A percentile compares a stretch with the other conserved stretches of the same genome.
Evolutionary conservation across 2,113 vertebrate species (phyloP).

Genomic region (Caretta caretta): DNA sequence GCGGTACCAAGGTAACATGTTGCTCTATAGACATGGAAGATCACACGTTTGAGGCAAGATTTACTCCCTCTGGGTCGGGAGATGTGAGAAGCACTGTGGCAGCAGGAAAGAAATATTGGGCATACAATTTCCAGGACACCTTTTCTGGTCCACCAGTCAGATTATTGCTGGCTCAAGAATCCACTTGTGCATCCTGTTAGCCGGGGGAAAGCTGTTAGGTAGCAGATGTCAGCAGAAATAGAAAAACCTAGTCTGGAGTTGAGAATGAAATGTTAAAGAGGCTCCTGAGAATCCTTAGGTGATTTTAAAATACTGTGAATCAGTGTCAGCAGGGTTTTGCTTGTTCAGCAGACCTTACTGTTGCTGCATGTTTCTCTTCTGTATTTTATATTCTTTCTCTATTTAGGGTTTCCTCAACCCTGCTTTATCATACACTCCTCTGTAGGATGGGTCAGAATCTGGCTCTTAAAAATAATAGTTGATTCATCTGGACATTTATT

Average conservation of each 20-base stretch:
- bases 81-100: neutral
- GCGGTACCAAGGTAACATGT: neutral
- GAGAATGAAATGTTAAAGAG: neutral
- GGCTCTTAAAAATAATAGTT: neutral
- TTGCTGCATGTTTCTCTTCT: neutral
- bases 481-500: neutral
- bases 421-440: neutral
- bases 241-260: neutral
- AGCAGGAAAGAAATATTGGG: neutral
- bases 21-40: neutral
- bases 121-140: neutral
- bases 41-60: neutral
- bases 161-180: neutral
- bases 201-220: neutral
- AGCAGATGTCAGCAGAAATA: neutral
- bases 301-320: neutral
- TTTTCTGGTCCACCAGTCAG: neutral
- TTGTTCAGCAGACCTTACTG: neutral
- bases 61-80: neutral
- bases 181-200: neutral
- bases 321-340: neutral
- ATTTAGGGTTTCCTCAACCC: neutral
- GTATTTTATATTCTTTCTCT: neutral
- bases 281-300: neutral
- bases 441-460: neutral